Evolutionary conservation across 1,140 invertebrate genomes (phyloP).

Genomic region (Macrocentrus cingulum): DNA sequence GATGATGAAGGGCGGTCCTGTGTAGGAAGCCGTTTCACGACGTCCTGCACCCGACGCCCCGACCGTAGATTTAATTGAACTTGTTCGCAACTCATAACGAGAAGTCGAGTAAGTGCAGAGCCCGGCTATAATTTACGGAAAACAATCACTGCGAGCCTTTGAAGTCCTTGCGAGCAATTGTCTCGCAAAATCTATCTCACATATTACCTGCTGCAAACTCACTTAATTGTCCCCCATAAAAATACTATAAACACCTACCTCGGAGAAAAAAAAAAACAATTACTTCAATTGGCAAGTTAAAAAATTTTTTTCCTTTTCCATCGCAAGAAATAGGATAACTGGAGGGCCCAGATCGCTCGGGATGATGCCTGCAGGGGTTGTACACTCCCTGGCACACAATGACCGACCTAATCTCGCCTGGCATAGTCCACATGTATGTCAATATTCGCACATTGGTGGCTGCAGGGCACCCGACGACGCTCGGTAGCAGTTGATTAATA

Average conservation of each 20-base stretch:
- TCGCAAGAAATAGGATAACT: too few species aligned
- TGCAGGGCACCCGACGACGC: too few species aligned
- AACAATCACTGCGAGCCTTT: constrained; percentile 56
- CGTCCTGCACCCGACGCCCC: constrained; percentile 22
- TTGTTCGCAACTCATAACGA: constrained; percentile 60
- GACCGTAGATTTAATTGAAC: constrained; percentile 57
- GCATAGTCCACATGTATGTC: too few species aligned
- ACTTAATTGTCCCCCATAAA: too few species aligned
- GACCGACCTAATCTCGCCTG: constrained; percentile 30
- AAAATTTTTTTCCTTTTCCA: too few species aligned
- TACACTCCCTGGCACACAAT: constrained; percentile 26
- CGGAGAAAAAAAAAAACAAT: too few species aligned
- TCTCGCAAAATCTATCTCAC: constrained; percentile 32
- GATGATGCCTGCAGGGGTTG: not conserved
- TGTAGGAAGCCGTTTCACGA: constrained; percentile 52
- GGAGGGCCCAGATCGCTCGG: too few species aligned
- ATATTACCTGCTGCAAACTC: not conserved
- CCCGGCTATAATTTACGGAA: constrained; percentile 58
- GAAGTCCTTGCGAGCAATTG: constrained; percentile 52
- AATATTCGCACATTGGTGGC: too few species aligned
- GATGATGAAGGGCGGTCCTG: constrained; percentile 29
- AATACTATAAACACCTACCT: too few species aligned
- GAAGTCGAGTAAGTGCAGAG: constrained; percentile 55
- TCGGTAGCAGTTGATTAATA: too few species aligned
- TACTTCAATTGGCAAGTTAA: too few species aligned